Conservation (phyloP, 2,888 invertebrate species). For the Himalopsyche japonica region DNA sequence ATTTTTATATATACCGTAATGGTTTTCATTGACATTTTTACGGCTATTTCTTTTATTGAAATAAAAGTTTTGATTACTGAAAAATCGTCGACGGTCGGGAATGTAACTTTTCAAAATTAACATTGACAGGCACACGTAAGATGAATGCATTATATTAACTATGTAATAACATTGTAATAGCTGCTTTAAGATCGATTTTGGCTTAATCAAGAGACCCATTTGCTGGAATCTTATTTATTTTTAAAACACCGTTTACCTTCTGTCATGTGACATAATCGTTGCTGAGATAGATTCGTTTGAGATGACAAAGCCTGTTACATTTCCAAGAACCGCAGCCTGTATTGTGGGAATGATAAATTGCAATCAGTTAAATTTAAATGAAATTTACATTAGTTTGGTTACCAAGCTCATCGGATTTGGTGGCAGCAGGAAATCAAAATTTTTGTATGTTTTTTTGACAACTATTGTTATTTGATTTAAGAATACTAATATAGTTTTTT, state of each 20-base stretch:
- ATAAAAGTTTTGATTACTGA: background rate
- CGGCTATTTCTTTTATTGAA: background rate
- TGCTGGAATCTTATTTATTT: background rate
- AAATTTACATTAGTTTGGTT: background rate
- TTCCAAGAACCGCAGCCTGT: background rate
- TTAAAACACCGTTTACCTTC: background rate
- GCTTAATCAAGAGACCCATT: background rate
- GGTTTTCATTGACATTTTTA: background rate
- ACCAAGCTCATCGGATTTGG: background rate
- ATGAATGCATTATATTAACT: too few relatives aligned
- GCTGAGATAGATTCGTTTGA: background rate
- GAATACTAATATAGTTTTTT: conserved; percentile 27
- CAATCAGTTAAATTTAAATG: background rate
- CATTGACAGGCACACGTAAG: background rate
- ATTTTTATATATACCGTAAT: background rate
- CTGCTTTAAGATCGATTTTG: background rate
- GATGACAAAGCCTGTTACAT: background rate
- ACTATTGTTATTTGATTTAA: conserved; percentile 24
- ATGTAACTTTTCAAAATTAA: background rate
- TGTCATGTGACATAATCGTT: background rate
- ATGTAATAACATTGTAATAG: too few relatives aligned
- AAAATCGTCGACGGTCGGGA: background rate
- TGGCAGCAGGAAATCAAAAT: background rate
- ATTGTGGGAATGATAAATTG: background rate
- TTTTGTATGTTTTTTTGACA: conserved; percentile 23